Percentiles rank a stretch among this genome's conserved stretches.
Evolutionary conservation across 2,888 invertebrate genomes (phyloP).

Genomic region (Netelia melanura): DNA sequence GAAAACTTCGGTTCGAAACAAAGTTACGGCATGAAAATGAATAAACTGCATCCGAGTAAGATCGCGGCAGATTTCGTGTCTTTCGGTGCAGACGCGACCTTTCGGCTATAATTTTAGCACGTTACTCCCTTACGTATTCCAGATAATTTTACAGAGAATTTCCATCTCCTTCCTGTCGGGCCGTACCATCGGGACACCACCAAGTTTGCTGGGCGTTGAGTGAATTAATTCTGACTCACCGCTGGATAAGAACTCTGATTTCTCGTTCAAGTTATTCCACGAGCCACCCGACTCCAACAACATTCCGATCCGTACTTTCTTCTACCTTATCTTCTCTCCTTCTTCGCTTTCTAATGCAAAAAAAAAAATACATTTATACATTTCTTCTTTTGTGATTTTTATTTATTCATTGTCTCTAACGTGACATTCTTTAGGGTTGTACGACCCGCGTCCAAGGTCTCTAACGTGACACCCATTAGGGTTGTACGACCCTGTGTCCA

Average conservation of each 20-base stretch:
- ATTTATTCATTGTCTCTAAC: too few species aligned
- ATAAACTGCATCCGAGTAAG: constrained; percentile 46
- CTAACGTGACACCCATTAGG: too few species aligned
- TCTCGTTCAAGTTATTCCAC: constrained; percentile 11
- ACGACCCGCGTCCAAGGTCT: too few species aligned
- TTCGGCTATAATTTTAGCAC: constrained; percentile 54
- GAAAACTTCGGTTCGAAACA: constrained; percentile 30
- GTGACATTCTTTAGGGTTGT: too few species aligned
- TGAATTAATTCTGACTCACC: constrained; percentile 55
- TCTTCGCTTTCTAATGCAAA: too few species aligned
- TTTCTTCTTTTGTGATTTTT: too few species aligned
- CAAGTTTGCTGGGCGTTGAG: constrained; percentile 30
- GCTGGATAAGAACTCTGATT: constrained; percentile 37
- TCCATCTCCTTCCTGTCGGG: constrained; percentile 20
- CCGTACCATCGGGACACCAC: not conserved
- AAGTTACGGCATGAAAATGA: constrained; percentile 45
- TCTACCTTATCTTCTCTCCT: too few species aligned
- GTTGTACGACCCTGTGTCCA: too few species aligned
- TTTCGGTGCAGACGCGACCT: constrained; percentile 36
- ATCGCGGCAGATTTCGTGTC: not conserved
- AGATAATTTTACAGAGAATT: constrained; percentile 43
- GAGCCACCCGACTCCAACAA: not conserved
- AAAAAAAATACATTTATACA: too few species aligned
- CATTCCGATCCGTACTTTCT: not conserved
- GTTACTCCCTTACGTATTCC: constrained; percentile 60